Evolutionary conservation across 1,140 invertebrate genomes (phyloP), one percentile per base, ranked within the genome.

Genomic region (Anastrepha obliqua): DNA sequence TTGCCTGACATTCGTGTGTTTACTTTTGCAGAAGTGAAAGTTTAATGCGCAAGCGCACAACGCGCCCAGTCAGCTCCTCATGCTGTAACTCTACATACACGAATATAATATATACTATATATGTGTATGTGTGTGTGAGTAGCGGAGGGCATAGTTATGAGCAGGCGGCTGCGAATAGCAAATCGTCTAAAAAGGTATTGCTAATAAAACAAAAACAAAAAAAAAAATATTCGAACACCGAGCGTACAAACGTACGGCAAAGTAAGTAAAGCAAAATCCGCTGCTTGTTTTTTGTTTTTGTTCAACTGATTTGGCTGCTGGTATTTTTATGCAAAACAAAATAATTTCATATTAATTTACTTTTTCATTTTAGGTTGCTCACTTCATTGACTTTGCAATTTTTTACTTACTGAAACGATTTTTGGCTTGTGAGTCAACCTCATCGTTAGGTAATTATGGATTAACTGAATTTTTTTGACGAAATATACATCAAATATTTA

Each of bases 11-110:
- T 81, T 81, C 74, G 74, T 81, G 47, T 81, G 74, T 81, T 81
- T 81, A 81, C 74, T 55, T 81, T 81, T 55, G 74, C 74, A 81
- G 47, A 81, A 81, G 74, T 81, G 74, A 81, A 81, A 81, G 74
- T 81, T 55, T 55, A 55, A 81, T 81, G 47, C 74, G 70, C 70
- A 74, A 47, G 70, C 29, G 29, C 70, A 17, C 74, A 81, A 13
- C 20, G 47, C 44, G 47, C 47, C 44, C 74, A 78, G n/a, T 78
- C 44, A 78, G 74, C 74, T 13, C 4, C 47, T 51, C 15, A 55
- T 78, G 13, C n/a, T 9, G 8, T 55, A 20, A 11, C 44, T 81
- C 13, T 17, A 7, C 8, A 55, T 2, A 8, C 51, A 55, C 11
- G 51, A 55, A 11, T 55, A 55, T 6, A 55, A 55, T 11, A 11